Evolutionary conservation across 2,888 invertebrate genomes (phyloP), one percentile per base, ranked within the genome.

Genomic region (Eledona agricola): DNA sequence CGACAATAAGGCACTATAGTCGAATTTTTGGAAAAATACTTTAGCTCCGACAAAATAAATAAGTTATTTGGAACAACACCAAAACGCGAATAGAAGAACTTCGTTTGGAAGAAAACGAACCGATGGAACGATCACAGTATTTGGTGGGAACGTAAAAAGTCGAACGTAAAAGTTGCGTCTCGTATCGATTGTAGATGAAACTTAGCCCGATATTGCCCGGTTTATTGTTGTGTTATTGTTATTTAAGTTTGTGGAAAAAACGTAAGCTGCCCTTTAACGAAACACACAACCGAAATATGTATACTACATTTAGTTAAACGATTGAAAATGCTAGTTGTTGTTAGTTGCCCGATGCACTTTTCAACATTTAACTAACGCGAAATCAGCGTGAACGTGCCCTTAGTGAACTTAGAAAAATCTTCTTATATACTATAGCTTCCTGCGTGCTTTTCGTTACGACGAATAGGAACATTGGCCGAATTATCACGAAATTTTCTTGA

Each of bases 1-100:
- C 76, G 75, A 76, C 74, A 67, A 69, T 76, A 76, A 76, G 76
- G 76, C 76, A 76, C 76, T 74, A 67, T 59, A 71, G 76, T 76
- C 76, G 72, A 66, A 63, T 67, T 69, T 69, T 69, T 73, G 72
- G 70, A 74, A 73, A 74, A 73, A 73, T 73, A 73, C 63, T 69
- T 66, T 65, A 63, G 59, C 65, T 63, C 32, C 40, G 38, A 25
- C 11, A 55, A 57, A 42, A 46, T 55, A 50, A 35, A 12, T 31
- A 28, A 28, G 34, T 26, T 31, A 13, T n/a, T n/a, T n/a, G n/a
- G n/a, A n/a, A n/a, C n/a, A 40, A 51, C 51, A 51, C 51, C 51
- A 37, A 51, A 51, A 51, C 42, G 40, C 40, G 50, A 28, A n/a
- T n/a, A n/a, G n/a, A n/a, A n/a, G n/a, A n/a, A n/a, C n/a, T n/a